Evolutionary conservation across 1,140 invertebrate species (phyloP).

Genomic region (Mactra quadrangularis): DNA sequence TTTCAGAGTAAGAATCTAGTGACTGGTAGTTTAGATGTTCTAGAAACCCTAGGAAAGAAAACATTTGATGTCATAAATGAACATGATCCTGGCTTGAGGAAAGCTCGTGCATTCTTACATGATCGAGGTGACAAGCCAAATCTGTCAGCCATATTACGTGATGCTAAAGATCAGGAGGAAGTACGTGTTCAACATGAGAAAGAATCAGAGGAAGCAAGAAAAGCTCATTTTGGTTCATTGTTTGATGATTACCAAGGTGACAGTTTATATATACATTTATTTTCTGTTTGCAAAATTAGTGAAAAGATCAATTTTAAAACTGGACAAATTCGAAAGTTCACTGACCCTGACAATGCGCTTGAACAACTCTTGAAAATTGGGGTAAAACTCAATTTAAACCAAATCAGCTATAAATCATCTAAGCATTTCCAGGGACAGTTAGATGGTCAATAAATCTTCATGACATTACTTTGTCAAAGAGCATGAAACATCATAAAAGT

Average conservation of each 20-base stretch:
- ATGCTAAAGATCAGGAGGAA: slow-evolving; percentile 93
- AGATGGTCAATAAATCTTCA: no score
- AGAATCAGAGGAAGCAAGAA: slow-evolving; percentile 85
- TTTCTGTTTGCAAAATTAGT: no score
- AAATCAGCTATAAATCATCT: no score
- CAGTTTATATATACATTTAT: no score
- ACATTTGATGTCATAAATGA: slow-evolving; percentile 96
- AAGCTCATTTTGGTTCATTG: slow-evolving; percentile 91
- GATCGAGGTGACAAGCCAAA: slow-evolving; percentile 85
- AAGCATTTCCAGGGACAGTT: no score
- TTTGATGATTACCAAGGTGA: slow-evolving; percentile 94
- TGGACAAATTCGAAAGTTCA: no score
- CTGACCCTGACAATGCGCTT: no score
- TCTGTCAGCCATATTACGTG: slow-evolving; percentile 89
- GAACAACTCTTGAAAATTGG: no score
- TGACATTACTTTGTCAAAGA: no score
- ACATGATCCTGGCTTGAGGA: slow-evolving; percentile 93
- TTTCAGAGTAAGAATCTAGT: slow-evolving; percentile 89
- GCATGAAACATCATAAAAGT: no score
- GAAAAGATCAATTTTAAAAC: no score
- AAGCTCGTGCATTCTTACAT: slow-evolving; percentile 89
- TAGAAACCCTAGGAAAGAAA: slow-evolving; percentile 96
- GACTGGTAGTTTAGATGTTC: slow-evolving; percentile 92
- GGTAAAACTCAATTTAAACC: no score
- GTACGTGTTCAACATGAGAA: slow-evolving; percentile 86